Evolutionary conservation across 1,140 invertebrate genomes (phyloP).

Genomic region (Drosophila pseudoobscura): DNA sequence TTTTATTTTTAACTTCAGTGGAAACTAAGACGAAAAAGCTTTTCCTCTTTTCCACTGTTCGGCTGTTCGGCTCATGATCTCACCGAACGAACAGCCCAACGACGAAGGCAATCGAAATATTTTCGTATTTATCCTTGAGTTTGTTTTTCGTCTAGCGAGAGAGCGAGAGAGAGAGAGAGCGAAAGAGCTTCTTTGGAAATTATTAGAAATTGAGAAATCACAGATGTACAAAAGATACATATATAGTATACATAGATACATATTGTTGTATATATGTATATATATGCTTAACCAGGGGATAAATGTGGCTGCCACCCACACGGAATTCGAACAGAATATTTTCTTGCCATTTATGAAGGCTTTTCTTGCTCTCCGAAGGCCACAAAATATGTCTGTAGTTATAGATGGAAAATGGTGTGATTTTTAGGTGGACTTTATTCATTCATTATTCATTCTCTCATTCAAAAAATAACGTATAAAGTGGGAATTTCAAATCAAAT

Average conservation of each 20-base stretch:
- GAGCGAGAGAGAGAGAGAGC: conserved; percentile 6
- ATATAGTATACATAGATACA: conserved; percentile 3
- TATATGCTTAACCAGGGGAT: conserved; percentile 3
- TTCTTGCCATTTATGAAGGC: conserved; percentile 38
- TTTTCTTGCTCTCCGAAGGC: conserved; percentile 42
- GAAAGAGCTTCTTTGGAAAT: conserved; percentile 53
- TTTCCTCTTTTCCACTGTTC: conserved; percentile 22
- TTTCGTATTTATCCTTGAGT: conserved; percentile 72
- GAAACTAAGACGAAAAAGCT: conserved; percentile 74
- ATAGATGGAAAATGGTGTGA: conserved; percentile 1
- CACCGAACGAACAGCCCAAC: conserved; percentile 26
- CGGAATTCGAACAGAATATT: conserved; percentile 23
- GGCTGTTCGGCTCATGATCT: conserved; percentile 64
- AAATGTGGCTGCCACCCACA: conserved; percentile 36
- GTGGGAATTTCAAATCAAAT: not conserved
- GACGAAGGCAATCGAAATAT: conserved; percentile 18
- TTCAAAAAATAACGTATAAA: not conserved
- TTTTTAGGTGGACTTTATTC: not conserved
- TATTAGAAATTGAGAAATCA: conserved; percentile 43
- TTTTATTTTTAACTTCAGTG: conserved; percentile 74
- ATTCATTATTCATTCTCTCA: not conserved
- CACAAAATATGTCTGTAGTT: conserved; percentile 16
- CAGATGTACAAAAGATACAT: conserved; percentile 24
- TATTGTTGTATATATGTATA: conserved; percentile 16
- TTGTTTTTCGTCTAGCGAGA: conserved; percentile 48